Conservation (phyloP, 2,797 vertebrate species). For the Setipinna tenuifilis region DNA sequence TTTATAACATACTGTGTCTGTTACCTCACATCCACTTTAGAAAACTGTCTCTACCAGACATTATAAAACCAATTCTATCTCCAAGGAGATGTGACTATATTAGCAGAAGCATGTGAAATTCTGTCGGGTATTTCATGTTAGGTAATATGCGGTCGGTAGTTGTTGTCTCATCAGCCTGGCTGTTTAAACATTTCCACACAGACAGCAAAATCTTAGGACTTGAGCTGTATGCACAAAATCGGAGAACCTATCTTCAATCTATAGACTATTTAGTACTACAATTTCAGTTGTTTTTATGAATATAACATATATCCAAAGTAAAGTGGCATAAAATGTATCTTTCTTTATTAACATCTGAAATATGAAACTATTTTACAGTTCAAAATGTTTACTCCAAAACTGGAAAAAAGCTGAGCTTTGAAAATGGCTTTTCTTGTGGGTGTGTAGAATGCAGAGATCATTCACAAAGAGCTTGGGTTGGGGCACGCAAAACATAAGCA, state of each 20-base stretch:
- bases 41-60: background rate
- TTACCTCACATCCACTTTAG: background rate
- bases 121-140: background rate
- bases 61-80: background rate
- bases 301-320: background rate
- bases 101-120: background rate
- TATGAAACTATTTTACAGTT: too few species aligned
- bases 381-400: background rate
- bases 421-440: background rate
- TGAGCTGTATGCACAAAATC: background rate
- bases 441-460: background rate
- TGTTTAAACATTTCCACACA: background rate
- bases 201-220: background rate
- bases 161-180: background rate
- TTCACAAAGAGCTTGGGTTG: background rate
- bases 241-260: background rate
- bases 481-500: too few species aligned
- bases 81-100: background rate
- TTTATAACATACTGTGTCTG: background rate
- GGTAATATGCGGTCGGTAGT: background rate
- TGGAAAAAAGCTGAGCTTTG: background rate
- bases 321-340: background rate
- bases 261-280: background rate
- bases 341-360: too few species aligned
- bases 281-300: background rate